phyloP scores from a whole-genome alignment of 2,888 invertebrate genomes.

The Rhingia campestris region DNA sequence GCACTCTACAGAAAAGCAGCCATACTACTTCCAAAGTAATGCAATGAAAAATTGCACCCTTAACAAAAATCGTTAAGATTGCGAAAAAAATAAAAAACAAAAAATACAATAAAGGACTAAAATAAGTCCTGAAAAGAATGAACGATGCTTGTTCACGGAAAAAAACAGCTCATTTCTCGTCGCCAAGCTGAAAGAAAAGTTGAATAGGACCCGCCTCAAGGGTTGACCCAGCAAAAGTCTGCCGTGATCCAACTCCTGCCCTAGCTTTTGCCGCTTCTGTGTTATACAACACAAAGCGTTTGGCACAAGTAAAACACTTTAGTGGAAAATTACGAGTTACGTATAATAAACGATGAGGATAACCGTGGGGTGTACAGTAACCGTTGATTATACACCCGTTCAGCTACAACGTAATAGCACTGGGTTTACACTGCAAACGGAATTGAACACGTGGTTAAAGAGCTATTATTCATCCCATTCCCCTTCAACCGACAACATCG shows the following conservation, averaged over 20 bases:
- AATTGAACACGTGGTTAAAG: slow-evolving; percentile 70
- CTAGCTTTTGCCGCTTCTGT: slow-evolving; percentile 8
- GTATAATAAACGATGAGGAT: slow-evolving; percentile 70
- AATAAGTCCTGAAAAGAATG: slow-evolving; percentile 48
- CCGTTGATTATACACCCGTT: slow-evolving; percentile 68
- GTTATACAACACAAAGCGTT: slow-evolving; percentile 71
- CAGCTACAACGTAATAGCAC: slow-evolving; percentile 20
- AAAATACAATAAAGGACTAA: slow-evolving; percentile 61
- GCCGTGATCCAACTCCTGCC: slow-evolving; percentile 21
- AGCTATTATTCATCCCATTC: slow-evolving; percentile 20
- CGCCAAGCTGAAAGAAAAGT: slow-evolving; percentile 47
- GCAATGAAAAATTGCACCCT: slow-evolving; percentile 59
- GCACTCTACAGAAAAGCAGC: slow-evolving; percentile 22
- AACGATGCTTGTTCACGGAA: slow-evolving; percentile 55
- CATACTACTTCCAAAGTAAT: slow-evolving; percentile 37
- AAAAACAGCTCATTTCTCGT: slow-evolving; percentile 33
- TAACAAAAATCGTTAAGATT: slow-evolving; percentile 61
- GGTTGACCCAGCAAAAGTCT: slow-evolving; percentile 69
- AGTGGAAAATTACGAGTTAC: slow-evolving; percentile 73
- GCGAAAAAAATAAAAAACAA: slow-evolving; percentile 48
- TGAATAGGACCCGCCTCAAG: slow-evolving; percentile 59
- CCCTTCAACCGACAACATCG: background rate
- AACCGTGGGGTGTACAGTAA: slow-evolving; percentile 60
- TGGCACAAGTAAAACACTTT: slow-evolving; percentile 71
- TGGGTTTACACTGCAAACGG: slow-evolving; percentile 23